Base-by-base conservation (phyloP, 2,888 invertebrate species). In the Hirtodrosophila confusa region DNA sequence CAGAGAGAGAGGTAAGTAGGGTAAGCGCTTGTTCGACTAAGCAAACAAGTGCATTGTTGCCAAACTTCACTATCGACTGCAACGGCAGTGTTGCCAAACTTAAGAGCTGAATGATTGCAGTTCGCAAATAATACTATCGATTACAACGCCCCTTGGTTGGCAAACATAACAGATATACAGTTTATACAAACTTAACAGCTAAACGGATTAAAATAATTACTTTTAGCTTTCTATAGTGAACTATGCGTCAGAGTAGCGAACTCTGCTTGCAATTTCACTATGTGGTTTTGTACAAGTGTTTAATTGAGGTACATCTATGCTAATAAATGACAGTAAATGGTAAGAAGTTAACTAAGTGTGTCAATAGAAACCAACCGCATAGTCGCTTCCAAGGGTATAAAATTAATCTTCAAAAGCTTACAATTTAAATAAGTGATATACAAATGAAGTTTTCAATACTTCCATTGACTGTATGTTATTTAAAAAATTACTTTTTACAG, bases 51-150 rank as follows among this genome's bases (percentile, higher is more conserved):
- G 31, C 12, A 4, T 23, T 54, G 40, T 33, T 37, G n/a, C 31
- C 44, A 40, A 44, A 11, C 8, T 63, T 12, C 31, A 65, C 12
- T 9, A 47, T 54, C 56, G 47, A 35, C 50, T 23, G 31, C 39
- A 35, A 37, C 6, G 36, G 47, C 54, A 27, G 27, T 68, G 41
- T 64, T 68, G 64, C 69, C 40, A 43, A 60, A 50, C 36, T 56
- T 49, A 17, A 6, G 8, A 69, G 23, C 37, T 12, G 5, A 43
- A 27, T 27, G 6, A 27, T 27, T 27, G 6, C 27, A 4, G 27
- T 27, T 27, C 2, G 5, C 4, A 27, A 27, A 27, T 27, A 27
- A 27, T 27, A 27, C 27, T 27, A 5, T 27, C 27, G 27, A 27
- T 27, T 27, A 3, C 27, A 27, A 27, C 4, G 27, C 27, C 17